Base-by-base conservation (phyloP, 2,888 invertebrate species). In the Pandemis heparana region DNA sequence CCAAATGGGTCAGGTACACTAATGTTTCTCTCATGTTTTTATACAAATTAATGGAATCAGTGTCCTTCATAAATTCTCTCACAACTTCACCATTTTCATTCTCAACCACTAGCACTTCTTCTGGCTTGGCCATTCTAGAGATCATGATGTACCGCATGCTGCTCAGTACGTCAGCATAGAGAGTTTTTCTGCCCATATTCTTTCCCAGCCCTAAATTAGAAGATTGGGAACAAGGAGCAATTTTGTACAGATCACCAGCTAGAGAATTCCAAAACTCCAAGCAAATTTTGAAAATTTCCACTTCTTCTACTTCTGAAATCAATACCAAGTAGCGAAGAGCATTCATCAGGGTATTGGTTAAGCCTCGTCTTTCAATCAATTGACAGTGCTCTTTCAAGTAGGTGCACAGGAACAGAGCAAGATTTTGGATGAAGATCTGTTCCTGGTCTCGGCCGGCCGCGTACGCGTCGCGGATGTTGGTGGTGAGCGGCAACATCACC, bases 41-140 rank as follows among this genome's bases (percentile, higher is more conserved):
- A 94, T 99, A 99, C 87, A 99, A 95, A 94, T 99, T 99, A 83
- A 99, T 99, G 51, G 99, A 98, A 95, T 99, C 99, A 51, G 99
- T 99, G 91, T 99, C 99, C 93, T 99, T 99, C 98, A 99, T 99
- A 89, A 99, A 99, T 91, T 99, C 99, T 77, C 99, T 95, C 10
- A 99, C 99, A 75, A 99, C 99, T 94, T 99, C 99, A 56, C 99
- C 99, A 91, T 99, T 99, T 89, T 99, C 99, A 95, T 99, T 99
- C 92, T 99, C 99, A 56, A 99, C 99, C 62, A 99, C 99, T 76
- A 99, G 95, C 48, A 99, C 99, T 94, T 99, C 99, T 92, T 99
- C 99, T 0, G 99, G 99, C 90, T 99, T 99, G 18, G 99, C 99
- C 99, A 99, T 99, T 82, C 99, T 96, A 75, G 98, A 98, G 85